Evolutionary conservation across 2,797 vertebrate species (phyloP).

Genomic region (Myripristis murdjan): DNA sequence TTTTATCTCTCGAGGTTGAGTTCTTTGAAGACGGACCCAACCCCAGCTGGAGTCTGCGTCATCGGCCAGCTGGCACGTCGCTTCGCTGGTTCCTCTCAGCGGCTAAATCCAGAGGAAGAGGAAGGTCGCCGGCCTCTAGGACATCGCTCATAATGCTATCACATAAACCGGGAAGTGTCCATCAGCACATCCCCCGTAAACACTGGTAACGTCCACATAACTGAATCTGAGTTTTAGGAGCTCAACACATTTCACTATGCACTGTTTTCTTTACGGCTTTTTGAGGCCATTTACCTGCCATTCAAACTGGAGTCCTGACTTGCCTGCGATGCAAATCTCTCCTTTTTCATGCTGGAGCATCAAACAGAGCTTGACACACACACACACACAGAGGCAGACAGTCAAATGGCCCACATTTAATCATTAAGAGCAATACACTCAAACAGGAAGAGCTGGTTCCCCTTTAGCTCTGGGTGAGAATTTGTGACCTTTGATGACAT

Average conservation of each 20-base stretch:
- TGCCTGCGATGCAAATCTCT: slow-evolving; percentile 15
- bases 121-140: neutral
- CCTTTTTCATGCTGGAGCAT: too few species aligned
- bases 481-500: too few species aligned
- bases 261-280: neutral
- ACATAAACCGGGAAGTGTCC: too few species aligned
- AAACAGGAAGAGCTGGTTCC: too few species aligned
- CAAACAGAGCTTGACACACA: neutral
- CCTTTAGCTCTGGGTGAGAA: neutral
- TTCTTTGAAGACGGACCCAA: neutral
- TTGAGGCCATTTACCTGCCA: neutral
- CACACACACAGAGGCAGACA: too few species aligned
- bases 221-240: neutral
- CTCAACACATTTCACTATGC: neutral
- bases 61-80: neutral
- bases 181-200: too few species aligned
- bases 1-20: neutral
- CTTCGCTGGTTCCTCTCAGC: neutral
- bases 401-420: too few species aligned
- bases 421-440: neutral
- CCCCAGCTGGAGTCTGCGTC: neutral
- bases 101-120: neutral
- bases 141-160: neutral
- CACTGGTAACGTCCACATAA: neutral
- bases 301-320: neutral